A percentile compares a stretch with the other conserved stretches of the same genome.
Conservation (phyloP, 2,888 invertebrate species). For the Phaedon cochleariae region DNA sequence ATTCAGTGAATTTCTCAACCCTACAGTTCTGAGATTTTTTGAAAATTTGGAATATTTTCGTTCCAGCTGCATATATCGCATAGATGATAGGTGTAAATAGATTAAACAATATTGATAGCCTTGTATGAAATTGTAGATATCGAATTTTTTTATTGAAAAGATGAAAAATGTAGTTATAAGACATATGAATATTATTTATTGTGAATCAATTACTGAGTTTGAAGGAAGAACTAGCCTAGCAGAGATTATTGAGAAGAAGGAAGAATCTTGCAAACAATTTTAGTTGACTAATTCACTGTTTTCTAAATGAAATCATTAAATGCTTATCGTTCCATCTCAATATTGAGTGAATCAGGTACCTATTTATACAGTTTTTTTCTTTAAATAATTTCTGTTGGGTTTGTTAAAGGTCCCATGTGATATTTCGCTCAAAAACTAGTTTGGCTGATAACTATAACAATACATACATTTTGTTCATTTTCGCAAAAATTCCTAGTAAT, state of each 20-base stretch:
- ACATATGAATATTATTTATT: slow-evolving; percentile 53
- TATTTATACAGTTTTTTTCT: neutral
- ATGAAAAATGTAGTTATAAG: slow-evolving; percentile 37
- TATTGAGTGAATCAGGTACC: no score
- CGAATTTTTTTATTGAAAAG: slow-evolving; percentile 55
- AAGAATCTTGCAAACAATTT: neutral
- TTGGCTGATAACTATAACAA: slow-evolving; percentile 48
- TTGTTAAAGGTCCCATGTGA: slow-evolving; percentile 57
- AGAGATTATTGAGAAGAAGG: slow-evolving; percentile 29
- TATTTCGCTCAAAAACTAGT: slow-evolving; percentile 56
- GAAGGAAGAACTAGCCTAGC: slow-evolving; percentile 40
- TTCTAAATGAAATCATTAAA: neutral
- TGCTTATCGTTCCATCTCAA: neutral
- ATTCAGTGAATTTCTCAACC: neutral
- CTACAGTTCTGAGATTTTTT: slow-evolving; percentile 9
- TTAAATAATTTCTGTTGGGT: slow-evolving; percentile 35
- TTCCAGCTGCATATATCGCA: slow-evolving; percentile 29
- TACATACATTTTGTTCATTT: slow-evolving; percentile 32
- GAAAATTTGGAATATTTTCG: slow-evolving; percentile 25
- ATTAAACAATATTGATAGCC: slow-evolving; percentile 45
- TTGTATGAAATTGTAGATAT: slow-evolving; percentile 57
- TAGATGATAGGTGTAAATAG: slow-evolving; percentile 47
- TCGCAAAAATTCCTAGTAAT: slow-evolving; percentile 34
- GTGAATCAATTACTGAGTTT: slow-evolving; percentile 38
- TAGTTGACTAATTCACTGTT: neutral